A percentile compares a stretch with the other conserved stretches of the same genome.
phyloP scores from a whole-genome alignment of 2,113 vertebrate genomes.

The Chlorodrepanis virens region DNA sequence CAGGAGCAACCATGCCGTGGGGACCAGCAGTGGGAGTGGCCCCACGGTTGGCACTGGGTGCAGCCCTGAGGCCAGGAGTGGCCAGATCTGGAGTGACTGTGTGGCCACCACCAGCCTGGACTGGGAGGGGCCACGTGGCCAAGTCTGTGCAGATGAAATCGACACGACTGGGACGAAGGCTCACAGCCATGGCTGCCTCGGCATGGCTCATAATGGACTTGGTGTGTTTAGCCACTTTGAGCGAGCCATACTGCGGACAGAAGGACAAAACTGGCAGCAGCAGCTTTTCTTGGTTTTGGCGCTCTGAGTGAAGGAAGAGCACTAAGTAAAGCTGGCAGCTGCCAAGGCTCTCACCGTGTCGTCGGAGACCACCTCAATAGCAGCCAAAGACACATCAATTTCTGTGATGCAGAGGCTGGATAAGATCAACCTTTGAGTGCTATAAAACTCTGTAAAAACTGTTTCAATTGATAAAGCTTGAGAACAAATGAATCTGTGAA shows the following conservation, averaged over 20 bases:
- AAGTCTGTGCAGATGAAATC: background rate
- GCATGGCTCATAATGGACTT: background rate
- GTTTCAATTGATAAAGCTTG: background rate
- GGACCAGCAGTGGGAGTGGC: background rate
- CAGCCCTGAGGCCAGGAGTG: background rate
- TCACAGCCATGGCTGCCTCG: fast-evolving
- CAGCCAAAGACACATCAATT: background rate
- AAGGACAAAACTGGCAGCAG: background rate
- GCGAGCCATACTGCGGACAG: background rate
- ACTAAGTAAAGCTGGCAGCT: background rate
- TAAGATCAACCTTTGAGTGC: background rate
- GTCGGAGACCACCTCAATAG: background rate
- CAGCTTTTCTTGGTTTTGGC: background rate
- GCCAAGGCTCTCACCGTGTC: fast-evolving
- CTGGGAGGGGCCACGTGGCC: background rate
- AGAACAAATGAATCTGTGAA: background rate
- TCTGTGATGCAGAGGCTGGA: background rate
- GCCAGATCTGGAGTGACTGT: background rate
- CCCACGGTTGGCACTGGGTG: background rate
- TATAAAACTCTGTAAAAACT: background rate
- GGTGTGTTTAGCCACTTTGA: background rate
- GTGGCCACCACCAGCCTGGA: background rate
- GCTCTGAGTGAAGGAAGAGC: background rate
- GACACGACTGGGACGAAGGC: background rate
- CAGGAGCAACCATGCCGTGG: background rate